Base-by-base conservation (phyloP, 92 coral and sea anemone genomes). In the Heteractis magnifica region DNA sequence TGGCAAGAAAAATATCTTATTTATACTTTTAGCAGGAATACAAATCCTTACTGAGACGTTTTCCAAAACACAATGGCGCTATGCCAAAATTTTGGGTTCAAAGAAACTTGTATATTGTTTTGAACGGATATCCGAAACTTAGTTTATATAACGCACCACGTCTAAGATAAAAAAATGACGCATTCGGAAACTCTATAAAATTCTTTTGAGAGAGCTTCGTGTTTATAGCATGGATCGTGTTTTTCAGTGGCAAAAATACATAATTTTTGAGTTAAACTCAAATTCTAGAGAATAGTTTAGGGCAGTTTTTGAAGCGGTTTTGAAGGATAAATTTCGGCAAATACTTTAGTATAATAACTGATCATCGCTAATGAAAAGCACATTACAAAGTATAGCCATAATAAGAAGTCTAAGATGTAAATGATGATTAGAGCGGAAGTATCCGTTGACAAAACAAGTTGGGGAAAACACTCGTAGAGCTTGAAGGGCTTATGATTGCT, bases 31-130 rank as follows among this genome's bases (percentile, higher is more conserved):
- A 34, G 44, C 44, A 19, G 44, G 23, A 3, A 26, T 19, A 26
- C 14, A 68, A 68, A 20, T 23, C 49, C 26, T 62, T 15, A 6
- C 4, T 13, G 18, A 34, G 6, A 41, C 65, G 4, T 5, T 49
- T 70, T 52, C 77, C 72, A 21, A 68, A 34, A 51, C 21, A 51
- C 52, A 52, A 23, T 81, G 84, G 84, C 76, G 0, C 70, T 52
- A 14, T 15, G 84, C 84, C 84, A 81, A 71, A 81, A 81, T 34
- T 51, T 41, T 1, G 10, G 16, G 64, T 58, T 58, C 83, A 44
- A 60, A 79, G 51, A 11, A 59, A 78, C 51, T 44, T 18, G 7
- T 13, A 71, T 3, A 6, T 8, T 3, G 11, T 64, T 64, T 64
- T 21, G 4, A 6, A 53, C 9, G 49, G 73, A 68, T 26, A 68